Base-by-base conservation (phyloP, 2,888 invertebrate species). In the Tinea trinotella region DNA sequence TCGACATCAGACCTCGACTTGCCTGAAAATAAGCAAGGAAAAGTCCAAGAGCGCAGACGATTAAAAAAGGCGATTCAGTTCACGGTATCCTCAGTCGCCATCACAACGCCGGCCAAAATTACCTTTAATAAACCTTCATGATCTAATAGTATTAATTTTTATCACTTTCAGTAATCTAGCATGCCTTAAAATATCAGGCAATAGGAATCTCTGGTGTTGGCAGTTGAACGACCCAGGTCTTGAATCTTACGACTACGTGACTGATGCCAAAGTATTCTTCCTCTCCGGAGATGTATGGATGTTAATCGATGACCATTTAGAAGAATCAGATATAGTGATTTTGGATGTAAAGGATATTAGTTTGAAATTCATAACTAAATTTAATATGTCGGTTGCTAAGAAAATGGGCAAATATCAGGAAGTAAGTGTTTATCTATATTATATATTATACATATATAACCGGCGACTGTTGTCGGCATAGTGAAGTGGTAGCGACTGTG, bases 331-430 rank as follows among this genome's bases (percentile, higher is more conserved):
- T 52, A 61, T 79, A 0, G 71, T 70, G 0, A n/a, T 83, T 0
- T 54, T 84, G 62, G 84, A 84, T 56, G 74, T 70, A 0, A 82
- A 80, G 55, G 83, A 83, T 56, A 61, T 84, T 7, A 67, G 72
- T 0, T 60, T 84, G 7, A 83, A 74, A 61, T 76, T 81, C 40
- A 52, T 76, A 57, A 88, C 73, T 48, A 92, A 92, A 54, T 89
- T 92, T 61, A 89, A 91, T 65, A 65, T 91, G 15, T 90, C 91
- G 0, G 64, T 91, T 55, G 91, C 91, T 0, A 89, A 87, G 60
- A 79, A 88, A 59, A 79, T 92, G 35, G 71, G 88, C 2, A 88
- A 90, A 61, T 91, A 90, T 62, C 89, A 90, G 67, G 90, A 91
- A 78, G 77, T 81, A 55, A 56, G 55, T 58, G n/a, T n/a, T n/a